Percentiles rank a stretch among this genome's conserved stretches.
Evolutionary conservation across 2,113 vertebrate genomes (phyloP).

Genomic region (Anhinga rufa): DNA sequence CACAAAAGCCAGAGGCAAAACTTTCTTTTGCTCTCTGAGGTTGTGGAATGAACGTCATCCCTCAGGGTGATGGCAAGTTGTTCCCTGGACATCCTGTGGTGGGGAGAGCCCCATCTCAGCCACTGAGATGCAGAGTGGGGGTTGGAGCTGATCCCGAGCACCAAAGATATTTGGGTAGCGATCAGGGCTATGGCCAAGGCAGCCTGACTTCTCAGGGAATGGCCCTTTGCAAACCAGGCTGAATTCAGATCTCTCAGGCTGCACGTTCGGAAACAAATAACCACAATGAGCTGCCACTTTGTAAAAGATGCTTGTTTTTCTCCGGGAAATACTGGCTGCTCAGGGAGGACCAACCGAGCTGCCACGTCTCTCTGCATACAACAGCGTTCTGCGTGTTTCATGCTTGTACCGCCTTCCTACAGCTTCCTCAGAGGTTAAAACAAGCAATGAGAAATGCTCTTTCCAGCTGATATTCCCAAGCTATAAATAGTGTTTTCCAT

Average conservation of each 20-base stretch:
- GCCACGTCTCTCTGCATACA: accelerated
- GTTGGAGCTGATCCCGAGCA: accelerated
- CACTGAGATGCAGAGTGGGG: accelerated
- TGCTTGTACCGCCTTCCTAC: not conserved
- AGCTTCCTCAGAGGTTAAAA: not conserved
- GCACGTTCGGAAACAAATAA: not conserved
- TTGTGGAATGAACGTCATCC: not conserved
- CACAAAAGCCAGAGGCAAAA: not conserved
- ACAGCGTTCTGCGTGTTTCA: accelerated
- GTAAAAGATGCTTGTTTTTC: not conserved
- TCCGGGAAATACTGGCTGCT: not conserved
- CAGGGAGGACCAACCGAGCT: not conserved
- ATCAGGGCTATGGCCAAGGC: not conserved
- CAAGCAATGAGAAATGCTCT: not conserved
- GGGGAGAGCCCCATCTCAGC: not conserved
- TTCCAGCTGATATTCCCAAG: not conserved
- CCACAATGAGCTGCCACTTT: not conserved
- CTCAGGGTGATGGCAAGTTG: not conserved
- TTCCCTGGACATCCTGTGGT: accelerated
- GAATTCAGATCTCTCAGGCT: not conserved
- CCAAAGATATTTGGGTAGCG: not conserved
- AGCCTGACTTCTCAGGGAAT: not conserved
- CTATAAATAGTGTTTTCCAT: not conserved
- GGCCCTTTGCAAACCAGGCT: not conserved
- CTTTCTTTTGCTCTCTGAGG: not conserved